Evolutionary conservation across 2,888 invertebrate species (phyloP), one percentile per base, ranked within the genome.

Genomic region (Mimumesa dahlbomi): DNA sequence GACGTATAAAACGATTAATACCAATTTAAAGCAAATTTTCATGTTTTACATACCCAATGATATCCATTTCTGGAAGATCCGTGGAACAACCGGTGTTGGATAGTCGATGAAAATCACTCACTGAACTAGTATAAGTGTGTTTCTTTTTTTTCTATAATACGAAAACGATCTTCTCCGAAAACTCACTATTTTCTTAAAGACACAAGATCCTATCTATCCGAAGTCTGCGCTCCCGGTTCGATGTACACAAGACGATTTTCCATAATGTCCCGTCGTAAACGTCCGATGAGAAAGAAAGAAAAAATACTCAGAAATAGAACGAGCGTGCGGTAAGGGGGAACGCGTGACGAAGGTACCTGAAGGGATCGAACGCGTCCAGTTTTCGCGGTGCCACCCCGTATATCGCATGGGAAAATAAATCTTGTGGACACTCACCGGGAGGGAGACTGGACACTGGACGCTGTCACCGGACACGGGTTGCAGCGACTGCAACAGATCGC

Each of bases 381-480:
- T 79, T 79, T 75, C 77, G 72, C 81, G 75, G 73, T 68, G 76
- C 79, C 83, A 84, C 84, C 86, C 85, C 83, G 82, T 83, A 83
- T 84, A 85, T 84, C 79, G 84, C 84, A 83, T 87, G 86, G 86
- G 88, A 88, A 87, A 86, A 89, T 88, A 88, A 89, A 88, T 89
- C 88, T 89, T 84, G 84, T 75, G 87, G 84, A 85, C 86, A 87
- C 86, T 88, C 85, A 85, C 82, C 82, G 82, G 81, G 84, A 83
- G 82, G 78, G 82, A 81, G 85, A 85, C 82, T 84, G 86, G 86
- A 85, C 84, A 85, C 87, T 87, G 87, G 87, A 87, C 79, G 82
- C 85, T 85, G 88, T 87, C 88, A 88, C 87, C 87, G 87, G 87
- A 88, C 88, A 88, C 86, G 87, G 82, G 83, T 84, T 85, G 84